Conservation (phyloP, 2,113 vertebrate species). For the Acrocephalus arundinaceus region DNA sequence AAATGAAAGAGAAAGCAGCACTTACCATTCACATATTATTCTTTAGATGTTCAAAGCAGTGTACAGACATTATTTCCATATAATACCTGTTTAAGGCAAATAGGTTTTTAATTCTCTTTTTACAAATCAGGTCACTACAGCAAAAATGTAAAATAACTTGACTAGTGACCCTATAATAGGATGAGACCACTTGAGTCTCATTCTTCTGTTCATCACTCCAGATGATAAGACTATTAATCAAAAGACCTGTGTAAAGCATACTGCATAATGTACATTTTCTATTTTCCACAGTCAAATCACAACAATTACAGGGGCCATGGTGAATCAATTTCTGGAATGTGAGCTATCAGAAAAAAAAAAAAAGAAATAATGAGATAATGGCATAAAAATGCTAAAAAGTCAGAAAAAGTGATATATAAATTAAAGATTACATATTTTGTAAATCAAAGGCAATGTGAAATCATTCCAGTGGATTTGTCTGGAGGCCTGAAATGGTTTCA, state of each 20-base stretch:
- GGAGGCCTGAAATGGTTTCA: neutral
- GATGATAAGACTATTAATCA: neutral
- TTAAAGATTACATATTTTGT: neutral
- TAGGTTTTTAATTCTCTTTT: neutral
- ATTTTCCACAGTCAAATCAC: neutral
- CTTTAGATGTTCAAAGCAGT: neutral
- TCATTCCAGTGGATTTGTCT: neutral
- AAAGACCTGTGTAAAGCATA: neutral
- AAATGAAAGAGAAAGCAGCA: neutral
- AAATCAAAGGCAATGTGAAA: neutral
- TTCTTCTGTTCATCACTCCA: neutral
- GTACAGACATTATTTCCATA: neutral
- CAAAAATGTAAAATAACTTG: neutral
- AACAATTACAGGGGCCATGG: neutral
- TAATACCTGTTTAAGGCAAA: neutral
- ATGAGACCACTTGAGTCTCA: neutral
- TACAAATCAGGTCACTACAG: neutral
- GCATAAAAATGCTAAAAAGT: neutral
- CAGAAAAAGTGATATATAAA: neutral
- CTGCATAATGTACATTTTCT: neutral
- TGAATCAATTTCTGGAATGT: neutral
- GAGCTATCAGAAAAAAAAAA: neutral
- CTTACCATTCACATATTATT: neutral
- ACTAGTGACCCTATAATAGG: neutral
- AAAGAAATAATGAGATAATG: neutral